Evolutionary conservation across 2,888 invertebrate genomes (phyloP).

Genomic region (Himalopsyche kuldschensis): DNA sequence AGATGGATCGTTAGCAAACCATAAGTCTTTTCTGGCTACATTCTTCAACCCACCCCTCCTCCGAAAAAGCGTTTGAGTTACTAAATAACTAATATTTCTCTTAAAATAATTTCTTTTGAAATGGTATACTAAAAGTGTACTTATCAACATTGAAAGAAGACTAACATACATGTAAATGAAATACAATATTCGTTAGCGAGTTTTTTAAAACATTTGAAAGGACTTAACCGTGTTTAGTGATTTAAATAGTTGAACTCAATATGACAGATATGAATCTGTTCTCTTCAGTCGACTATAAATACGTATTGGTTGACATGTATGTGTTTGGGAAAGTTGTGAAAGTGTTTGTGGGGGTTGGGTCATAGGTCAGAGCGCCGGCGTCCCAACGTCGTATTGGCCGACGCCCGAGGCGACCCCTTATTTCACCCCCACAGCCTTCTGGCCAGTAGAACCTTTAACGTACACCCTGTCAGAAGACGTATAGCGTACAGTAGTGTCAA

Average conservation of each 20-base stretch:
- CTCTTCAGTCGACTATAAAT: background rate
- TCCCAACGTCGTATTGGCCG: constrained; percentile 31
- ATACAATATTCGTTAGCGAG: too few relatives aligned
- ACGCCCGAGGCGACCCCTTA: constrained; percentile 8
- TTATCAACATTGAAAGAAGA: too few relatives aligned
- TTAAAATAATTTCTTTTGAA: too few relatives aligned
- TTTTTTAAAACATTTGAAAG: too few relatives aligned
- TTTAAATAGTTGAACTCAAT: background rate
- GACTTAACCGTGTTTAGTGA: background rate
- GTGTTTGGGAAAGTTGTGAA: background rate
- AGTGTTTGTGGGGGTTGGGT: constrained; percentile 21
- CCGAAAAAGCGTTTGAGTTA: too few relatives aligned
- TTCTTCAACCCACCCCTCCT: too few relatives aligned
- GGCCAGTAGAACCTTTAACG: background rate
- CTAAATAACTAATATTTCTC: too few relatives aligned
- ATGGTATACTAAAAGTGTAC: too few relatives aligned
- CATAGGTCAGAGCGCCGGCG: constrained; percentile 34
- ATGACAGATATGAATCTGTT: background rate
- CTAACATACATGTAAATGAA: too few relatives aligned
- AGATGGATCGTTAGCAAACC: too few relatives aligned
- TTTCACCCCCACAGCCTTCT: background rate
- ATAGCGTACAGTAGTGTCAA: background rate
- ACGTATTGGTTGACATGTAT: background rate
- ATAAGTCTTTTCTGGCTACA: too few relatives aligned
- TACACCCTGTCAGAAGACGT: background rate